These are phyloP conservation scores for Lithophane socia DNA, from an alignment of 2,888 invertebrate species.

Conservation along the genomic window DNA sequence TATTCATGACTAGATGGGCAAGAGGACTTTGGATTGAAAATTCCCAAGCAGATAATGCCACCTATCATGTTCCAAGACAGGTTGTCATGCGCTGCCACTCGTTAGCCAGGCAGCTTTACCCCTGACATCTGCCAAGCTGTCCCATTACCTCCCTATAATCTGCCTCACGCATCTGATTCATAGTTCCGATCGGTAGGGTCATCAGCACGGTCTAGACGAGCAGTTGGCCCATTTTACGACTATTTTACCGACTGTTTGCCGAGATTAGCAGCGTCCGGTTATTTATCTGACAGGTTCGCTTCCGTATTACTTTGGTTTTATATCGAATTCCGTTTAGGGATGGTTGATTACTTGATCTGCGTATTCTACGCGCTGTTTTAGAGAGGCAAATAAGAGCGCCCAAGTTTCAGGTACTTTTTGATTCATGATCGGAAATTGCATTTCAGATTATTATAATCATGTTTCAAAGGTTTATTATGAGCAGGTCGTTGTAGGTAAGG, in stretches of 20 bases:
- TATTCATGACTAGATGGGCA: background rate
- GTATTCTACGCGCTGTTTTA: background rate
- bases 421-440: background rate
- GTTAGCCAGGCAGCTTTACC: slow-evolving; percentile 12
- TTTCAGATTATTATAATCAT: background rate
- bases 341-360: background rate
- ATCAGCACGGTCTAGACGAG: slow-evolving; percentile 49
- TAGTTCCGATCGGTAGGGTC: slow-evolving; percentile 37
- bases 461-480: background rate
- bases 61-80: slow-evolving; percentile 2
- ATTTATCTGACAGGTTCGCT: slow-evolving; percentile 30
- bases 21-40: background rate
- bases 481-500: too few species aligned
- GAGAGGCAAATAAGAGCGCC: background rate
- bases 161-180: slow-evolving; percentile 23
- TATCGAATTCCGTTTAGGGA: slow-evolving; percentile 15
- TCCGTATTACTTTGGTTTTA: slow-evolving; percentile 29
- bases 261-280: slow-evolving; percentile 47
- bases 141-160: slow-evolving; percentile 22
- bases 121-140: slow-evolving; percentile 30
- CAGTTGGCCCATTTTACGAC: slow-evolving; percentile 44
- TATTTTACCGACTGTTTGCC: slow-evolving; percentile 31
- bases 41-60: background rate
- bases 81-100: slow-evolving; percentile 12
- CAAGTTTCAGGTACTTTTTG: background rate